Conservation (phyloP, 2,113 vertebrate genomes). For the Pachyramphus minor region DNA sequence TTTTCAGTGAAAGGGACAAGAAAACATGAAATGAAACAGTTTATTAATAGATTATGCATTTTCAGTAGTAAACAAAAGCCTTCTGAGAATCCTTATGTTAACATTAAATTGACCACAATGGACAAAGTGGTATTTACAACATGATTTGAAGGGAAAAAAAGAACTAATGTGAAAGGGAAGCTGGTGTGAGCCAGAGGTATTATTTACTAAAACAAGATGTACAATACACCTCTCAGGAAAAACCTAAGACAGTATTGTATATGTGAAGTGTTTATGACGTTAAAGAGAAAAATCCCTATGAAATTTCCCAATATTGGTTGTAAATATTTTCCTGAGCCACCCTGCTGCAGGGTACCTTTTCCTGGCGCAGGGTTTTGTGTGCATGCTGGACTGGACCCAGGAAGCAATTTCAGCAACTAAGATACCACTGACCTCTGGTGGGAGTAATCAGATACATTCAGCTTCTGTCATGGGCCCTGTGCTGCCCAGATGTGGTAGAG, state of each 20-base stretch:
- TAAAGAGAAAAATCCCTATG: neutral
- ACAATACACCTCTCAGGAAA: neutral
- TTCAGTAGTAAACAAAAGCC: neutral
- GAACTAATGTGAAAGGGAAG: neutral
- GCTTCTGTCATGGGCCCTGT: neutral
- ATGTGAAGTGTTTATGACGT: neutral
- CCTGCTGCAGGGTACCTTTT: accelerated
- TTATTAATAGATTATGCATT: neutral
- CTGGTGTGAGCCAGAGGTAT: neutral
- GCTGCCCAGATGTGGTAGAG: neutral
- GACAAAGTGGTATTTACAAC: neutral
- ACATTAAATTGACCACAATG: neutral
- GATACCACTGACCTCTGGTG: slow-evolving; percentile 41
- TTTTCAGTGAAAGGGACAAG: slow-evolving; percentile 26
- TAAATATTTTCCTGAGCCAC: neutral
- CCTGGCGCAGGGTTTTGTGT: accelerated
- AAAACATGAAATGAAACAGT: neutral
- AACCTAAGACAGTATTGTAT: neutral
- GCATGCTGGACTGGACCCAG: accelerated
- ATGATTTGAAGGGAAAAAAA: neutral
- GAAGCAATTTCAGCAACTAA: neutral
- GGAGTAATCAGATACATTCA: neutral
- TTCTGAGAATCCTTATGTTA: neutral
- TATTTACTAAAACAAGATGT: neutral
- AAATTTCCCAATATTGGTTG: neutral